Conservation (phyloP, 2,888 invertebrate genomes). For the Pimpla rufipes region DNA sequence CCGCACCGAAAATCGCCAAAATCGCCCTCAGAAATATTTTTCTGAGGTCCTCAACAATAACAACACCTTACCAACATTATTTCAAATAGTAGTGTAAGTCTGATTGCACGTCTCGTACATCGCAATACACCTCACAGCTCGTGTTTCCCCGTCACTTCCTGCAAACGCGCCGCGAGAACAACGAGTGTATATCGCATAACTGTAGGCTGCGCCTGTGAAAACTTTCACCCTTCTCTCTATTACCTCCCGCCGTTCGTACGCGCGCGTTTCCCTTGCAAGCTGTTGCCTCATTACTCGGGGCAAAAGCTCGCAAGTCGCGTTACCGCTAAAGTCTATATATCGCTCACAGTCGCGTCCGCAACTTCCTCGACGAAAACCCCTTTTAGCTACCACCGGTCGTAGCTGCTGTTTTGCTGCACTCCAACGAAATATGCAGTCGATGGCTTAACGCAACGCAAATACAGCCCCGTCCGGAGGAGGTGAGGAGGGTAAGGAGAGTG, state of each 20-base stretch:
- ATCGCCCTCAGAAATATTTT: too few relatives aligned
- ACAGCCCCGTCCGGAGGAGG: too few relatives aligned
- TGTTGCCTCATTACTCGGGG: constrained; percentile 1
- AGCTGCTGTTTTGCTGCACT: background rate
- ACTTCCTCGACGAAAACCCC: background rate
- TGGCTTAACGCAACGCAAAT: background rate
- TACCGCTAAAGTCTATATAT: constrained; percentile 1
- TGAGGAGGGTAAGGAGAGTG: background rate
- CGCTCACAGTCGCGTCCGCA: background rate
- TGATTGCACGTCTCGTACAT: background rate
- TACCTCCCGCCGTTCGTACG: background rate
- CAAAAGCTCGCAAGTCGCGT: constrained; percentile 31
- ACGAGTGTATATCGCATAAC: constrained; percentile 5
- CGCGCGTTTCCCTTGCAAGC: constrained; percentile 2
- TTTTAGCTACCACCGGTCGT: background rate
- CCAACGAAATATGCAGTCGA: constrained; percentile 3
- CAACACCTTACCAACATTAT: background rate
- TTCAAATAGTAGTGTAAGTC: background rate
- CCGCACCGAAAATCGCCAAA: too few relatives aligned
- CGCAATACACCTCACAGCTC: too few relatives aligned
- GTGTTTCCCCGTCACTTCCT: background rate
- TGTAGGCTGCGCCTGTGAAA: background rate
- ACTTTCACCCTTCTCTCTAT: constrained; percentile 33
- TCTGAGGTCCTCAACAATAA: too few relatives aligned
- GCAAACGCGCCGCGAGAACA: background rate